Base-by-base conservation (phyloP, 2,888 invertebrate species). In the Odontocolon sp. region DNA sequence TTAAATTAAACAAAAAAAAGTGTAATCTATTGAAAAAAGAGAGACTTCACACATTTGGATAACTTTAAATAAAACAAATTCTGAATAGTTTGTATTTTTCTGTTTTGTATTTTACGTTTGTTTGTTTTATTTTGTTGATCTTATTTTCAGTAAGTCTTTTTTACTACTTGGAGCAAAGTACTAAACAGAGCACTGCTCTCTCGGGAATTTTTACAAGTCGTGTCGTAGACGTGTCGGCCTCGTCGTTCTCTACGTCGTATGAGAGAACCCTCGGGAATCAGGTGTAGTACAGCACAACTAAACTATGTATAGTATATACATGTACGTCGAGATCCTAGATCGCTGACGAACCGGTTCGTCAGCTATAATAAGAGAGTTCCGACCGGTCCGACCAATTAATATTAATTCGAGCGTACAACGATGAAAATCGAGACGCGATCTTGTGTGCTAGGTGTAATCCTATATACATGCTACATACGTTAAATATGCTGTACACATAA, bases 381-480 rank as follows among this genome's bases (percentile, higher is more conserved):
- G 50, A 70, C 64, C 75, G 75, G 68, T 64, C 57, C 18, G 28
- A 42, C 42, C 70, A 75, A 75, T 75, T 75, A 75, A 75, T 75
- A 75, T 70, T 66, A 70, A 75, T 59, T 33, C 69, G 64, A 40
- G 57, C 33, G 63, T 47, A 42, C 56, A 52, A 69, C 56, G 57
- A 47, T 47, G 56, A 57, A 6, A 28, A 56, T 68, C 59, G 52
- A 59, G 28, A 31, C 33, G 36, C 14, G 26, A 63, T 71, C 54
- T 21, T 1, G 21, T 33, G 9, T 5, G 5, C n/a, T 4, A 8
- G 9, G 14, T 14, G 2, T 3, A 14, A 8, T 52, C 31, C 14
- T 9, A 5, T 31, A 36, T 8, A 36, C 3, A 36, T n/a, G 9
- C 31, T n/a, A 36, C 36, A n/a, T 26, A 14, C 26, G 52, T 14